Evolutionary conservation across 1,140 invertebrate genomes (phyloP).

Genomic region (Theocolax elegans): DNA sequence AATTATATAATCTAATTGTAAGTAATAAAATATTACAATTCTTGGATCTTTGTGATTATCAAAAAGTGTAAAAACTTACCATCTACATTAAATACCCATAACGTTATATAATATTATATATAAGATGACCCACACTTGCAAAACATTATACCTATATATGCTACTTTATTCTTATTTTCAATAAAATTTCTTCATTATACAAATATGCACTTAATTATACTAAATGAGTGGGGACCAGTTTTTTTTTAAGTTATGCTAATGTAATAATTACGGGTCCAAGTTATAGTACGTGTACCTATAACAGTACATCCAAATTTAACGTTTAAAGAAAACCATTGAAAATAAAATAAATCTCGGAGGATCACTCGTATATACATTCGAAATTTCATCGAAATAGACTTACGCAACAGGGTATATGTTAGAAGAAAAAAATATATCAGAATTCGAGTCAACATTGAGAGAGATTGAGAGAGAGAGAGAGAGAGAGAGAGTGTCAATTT

Average conservation of each 20-base stretch:
- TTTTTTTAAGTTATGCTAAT: conserved; percentile 1
- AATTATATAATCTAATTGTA: too few species aligned
- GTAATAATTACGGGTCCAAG: conserved; percentile 13
- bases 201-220: too few species aligned
- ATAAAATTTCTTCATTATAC: too few species aligned
- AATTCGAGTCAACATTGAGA: conserved; percentile 15
- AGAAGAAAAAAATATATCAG: neutral
- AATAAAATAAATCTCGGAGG: conserved; percentile 19
- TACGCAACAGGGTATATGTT: conserved; percentile 34
- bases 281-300: neutral
- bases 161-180: too few species aligned
- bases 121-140: too few species aligned
- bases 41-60: too few species aligned
- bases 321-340: neutral
- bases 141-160: too few species aligned
- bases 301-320: neutral
- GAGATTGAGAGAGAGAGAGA: too few species aligned
- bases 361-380: conserved; percentile 2
- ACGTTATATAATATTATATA: too few species aligned
- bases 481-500: conserved; percentile 17
- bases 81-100: too few species aligned
- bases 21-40: too few species aligned
- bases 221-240: conserved; percentile 13
- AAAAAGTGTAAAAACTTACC: too few species aligned
- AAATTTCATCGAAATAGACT: conserved; percentile 28